Evolutionary conservation across 2,888 invertebrate species (phyloP), one percentile per base, ranked within the genome.

Genomic region (Rotaria magnacalcarata): DNA sequence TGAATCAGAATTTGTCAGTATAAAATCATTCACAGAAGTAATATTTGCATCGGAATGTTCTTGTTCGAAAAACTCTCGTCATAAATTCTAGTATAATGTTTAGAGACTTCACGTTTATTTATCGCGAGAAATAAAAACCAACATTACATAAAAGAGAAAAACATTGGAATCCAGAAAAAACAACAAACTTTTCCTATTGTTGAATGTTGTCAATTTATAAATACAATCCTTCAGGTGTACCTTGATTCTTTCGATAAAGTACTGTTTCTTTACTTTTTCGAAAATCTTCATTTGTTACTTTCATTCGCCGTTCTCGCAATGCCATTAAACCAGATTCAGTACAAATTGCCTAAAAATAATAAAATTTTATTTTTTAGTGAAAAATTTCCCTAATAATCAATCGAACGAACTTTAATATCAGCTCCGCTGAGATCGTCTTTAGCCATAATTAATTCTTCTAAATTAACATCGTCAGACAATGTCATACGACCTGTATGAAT

Each of bases 401-500:
- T 27, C n/a, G 16, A 52, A 56, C 86, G 27, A 87, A 92, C 92
- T 90, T 93, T 92, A 87, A 92, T 92, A 89, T 92, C 92, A 85
- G 92, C 92, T 41, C 99, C 99, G 85, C 97, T 98, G 27, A 99
- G 93, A 92, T 99, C 99, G 93, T 99, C 99, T 91, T 99, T 99
- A 8, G 98, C 96, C 96, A 97, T 96, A 88, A 99, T 97, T 85
- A 98, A 94, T 91, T 99, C 98, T 87, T 95, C 96, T 21, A 99
- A 93, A 90, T 97, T 96, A 16, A 99, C 99, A 92, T 99, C 97
- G 87, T 95, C 95, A 19, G 97, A 94, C 87, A 99, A 92, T 0
- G 98, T 99, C 99, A 99, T 99, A 88, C 96, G 93, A n/a, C 96
- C 96, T 0, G 99, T 99, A 92, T 99, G 99, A 89, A 99, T 99